Evolutionary conservation across 2,113 vertebrate genomes (phyloP), one percentile per base, ranked within the genome.

Genomic region (Callocephalon fimbriatum): DNA sequence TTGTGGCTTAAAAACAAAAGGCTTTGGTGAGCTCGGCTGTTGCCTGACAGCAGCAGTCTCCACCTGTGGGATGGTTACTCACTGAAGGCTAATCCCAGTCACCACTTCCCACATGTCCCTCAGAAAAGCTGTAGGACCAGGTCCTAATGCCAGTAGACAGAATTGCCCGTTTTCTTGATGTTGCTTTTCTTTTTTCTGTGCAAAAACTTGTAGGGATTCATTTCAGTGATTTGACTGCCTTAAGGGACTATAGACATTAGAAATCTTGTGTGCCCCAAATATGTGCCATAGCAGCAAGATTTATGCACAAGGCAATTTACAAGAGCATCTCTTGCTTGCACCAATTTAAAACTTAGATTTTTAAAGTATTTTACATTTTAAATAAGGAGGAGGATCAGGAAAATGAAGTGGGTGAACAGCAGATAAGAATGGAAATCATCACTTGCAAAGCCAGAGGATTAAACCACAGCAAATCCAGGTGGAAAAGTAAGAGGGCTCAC

Each of bases 291-390:
- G 35, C 29, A n/a, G 35, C 37, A 74, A 54, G 50, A 21, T 53
- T 74, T 71, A 59, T 11, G 3, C n/a, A 16, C 14, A 74, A 88
- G 35, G 27, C n/a, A 44, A 68, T 91, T 81, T 79, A 26, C 31
- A 62, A 76, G 12, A 80, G 5, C 8, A 70, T 70, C 17, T 74
- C 32, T 71, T 78, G 7, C 10, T 75, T 48, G 9, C 51, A n/a
- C 6, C 27, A 62, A 21, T 38, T 74, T 67, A 54, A 81, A 91
- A 84, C 15, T 12, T 54, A 31, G 12, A 42, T 53, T 51, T n/a
- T 81, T 87, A 19, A 66, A 86, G 16, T 70, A 23, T n/a, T 92
- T 92, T 58, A 44, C 15, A 42, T 83, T 58, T 83, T 54, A 59
- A 72, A 65, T 44, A 6, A 91, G 37, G 25, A 77, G 23, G 3